Conservation (phyloP, 1,140 invertebrate genomes). For the Bombus sibiricus region DNA sequence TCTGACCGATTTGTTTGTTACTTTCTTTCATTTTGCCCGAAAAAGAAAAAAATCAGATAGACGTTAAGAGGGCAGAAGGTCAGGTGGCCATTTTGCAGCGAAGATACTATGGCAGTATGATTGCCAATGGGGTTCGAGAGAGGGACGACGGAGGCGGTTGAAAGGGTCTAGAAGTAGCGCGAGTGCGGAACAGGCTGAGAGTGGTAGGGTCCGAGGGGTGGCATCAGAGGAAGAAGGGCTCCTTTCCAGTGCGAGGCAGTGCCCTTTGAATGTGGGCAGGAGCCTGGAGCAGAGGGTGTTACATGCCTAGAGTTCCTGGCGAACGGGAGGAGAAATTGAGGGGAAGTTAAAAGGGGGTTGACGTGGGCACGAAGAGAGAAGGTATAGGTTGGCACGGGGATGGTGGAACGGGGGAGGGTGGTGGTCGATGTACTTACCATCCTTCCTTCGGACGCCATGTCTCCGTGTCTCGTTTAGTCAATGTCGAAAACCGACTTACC, state of each 20-base stretch:
- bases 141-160: slow-evolving; percentile 63
- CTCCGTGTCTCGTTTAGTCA: slow-evolving; percentile 77
- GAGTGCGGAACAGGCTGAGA: slow-evolving; percentile 43
- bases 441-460: slow-evolving; percentile 72
- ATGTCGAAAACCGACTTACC: slow-evolving; percentile 74
- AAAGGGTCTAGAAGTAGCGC: slow-evolving; percentile 67
- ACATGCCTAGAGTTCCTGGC: slow-evolving; percentile 63
- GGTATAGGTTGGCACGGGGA: slow-evolving; percentile 24
- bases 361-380: slow-evolving; percentile 52
- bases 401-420: slow-evolving; percentile 37
- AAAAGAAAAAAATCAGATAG: slow-evolving; percentile 23
- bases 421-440: slow-evolving; percentile 68
- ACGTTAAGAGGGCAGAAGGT: slow-evolving; percentile 63
- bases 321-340: slow-evolving; percentile 60
- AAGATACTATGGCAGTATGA: slow-evolving; percentile 72
- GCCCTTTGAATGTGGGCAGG: slow-evolving; percentile 65
- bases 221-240: slow-evolving; percentile 68
- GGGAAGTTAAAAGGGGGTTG: slow-evolving; percentile 64
- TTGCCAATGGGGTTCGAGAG: slow-evolving; percentile 75
- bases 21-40: not conserved
- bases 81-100: slow-evolving; percentile 73
- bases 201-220: slow-evolving; percentile 65
- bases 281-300: slow-evolving; percentile 65
- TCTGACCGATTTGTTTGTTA: not conserved
- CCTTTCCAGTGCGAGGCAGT: slow-evolving; percentile 64